phyloP scores from a whole-genome alignment of 2,797 vertebrate species.

The Sebastes oblongus region DNA sequence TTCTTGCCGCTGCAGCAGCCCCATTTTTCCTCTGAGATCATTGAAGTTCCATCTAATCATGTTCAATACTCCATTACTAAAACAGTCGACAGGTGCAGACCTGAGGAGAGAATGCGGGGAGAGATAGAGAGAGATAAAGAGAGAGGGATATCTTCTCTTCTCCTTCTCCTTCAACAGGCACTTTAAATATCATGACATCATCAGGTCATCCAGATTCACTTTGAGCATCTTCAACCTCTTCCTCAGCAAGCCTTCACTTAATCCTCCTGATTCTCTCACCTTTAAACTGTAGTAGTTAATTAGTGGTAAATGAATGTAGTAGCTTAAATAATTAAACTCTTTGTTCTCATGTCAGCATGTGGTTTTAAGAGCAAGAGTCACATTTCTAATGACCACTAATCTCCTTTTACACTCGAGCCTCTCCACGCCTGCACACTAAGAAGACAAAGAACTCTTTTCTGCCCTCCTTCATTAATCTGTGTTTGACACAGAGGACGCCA shows the following conservation, averaged over 20 bases:
- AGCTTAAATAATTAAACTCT: neutral
- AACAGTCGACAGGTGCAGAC: neutral
- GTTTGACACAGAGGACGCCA: neutral
- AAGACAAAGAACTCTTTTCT: neutral
- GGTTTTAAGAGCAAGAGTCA: neutral
- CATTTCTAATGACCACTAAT: neutral
- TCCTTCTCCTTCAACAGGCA: neutral
- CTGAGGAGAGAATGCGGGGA: neutral
- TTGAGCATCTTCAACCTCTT: neutral
- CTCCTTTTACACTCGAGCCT: neutral
- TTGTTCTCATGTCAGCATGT: neutral
- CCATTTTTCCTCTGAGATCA: neutral
- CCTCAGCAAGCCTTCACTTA: neutral
- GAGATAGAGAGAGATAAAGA: neutral
- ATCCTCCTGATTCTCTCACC: neutral
- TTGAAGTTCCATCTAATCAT: conserved; percentile 18
- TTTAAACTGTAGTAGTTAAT: neutral
- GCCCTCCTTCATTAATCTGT: no score
- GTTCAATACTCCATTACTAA: conserved; percentile 4
- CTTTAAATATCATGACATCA: neutral
- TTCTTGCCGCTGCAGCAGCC: neutral
- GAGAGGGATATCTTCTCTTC: neutral
- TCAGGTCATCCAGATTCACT: neutral
- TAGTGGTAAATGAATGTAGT: neutral
- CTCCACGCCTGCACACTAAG: neutral